A percentile compares a stretch with the other conserved stretches of the same genome.
Conservation (phyloP, 2,888 invertebrate species). For the Cataglyphis altisquamis region DNA sequence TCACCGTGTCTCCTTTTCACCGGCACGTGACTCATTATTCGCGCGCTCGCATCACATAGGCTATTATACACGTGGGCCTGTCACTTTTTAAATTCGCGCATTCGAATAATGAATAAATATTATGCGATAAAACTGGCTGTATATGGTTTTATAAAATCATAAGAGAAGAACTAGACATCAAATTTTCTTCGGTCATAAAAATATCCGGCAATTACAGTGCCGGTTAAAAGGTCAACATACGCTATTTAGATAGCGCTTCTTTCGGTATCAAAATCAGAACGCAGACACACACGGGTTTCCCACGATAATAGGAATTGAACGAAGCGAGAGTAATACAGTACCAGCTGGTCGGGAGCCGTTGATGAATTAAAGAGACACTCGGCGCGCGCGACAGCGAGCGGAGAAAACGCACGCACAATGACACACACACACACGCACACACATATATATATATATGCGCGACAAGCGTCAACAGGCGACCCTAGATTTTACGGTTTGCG, state of each 20-base stretch:
- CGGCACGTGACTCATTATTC: conserved; percentile 40
- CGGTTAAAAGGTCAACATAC: neutral
- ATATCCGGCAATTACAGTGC: neutral
- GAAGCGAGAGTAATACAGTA: neutral
- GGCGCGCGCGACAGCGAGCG: conserved; percentile 37
- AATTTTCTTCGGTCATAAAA: neutral
- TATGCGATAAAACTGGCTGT: neutral
- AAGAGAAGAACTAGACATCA: neutral
- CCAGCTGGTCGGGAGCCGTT: conserved; percentile 9
- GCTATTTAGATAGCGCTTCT: too few relatives aligned
- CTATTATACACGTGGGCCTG: neutral
- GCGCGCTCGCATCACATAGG: neutral
- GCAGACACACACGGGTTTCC: neutral
- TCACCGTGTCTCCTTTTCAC: conserved; percentile 4
- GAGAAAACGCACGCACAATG: conserved; percentile 34
- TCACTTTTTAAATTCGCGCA: neutral
- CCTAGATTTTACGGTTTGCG: conserved; percentile 59
- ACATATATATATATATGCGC: conserved; percentile 1
- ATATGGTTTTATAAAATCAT: neutral
- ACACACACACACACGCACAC: conserved; percentile 17
- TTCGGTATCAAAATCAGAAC: neutral
- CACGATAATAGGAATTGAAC: neutral
- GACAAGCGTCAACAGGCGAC: conserved; percentile 12
- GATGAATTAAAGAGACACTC: conserved; percentile 48
- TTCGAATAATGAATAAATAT: conserved; percentile 11